Conservation (phyloP, 2,797 vertebrate species). For the Pipistrellus pipistrellus region DNA sequence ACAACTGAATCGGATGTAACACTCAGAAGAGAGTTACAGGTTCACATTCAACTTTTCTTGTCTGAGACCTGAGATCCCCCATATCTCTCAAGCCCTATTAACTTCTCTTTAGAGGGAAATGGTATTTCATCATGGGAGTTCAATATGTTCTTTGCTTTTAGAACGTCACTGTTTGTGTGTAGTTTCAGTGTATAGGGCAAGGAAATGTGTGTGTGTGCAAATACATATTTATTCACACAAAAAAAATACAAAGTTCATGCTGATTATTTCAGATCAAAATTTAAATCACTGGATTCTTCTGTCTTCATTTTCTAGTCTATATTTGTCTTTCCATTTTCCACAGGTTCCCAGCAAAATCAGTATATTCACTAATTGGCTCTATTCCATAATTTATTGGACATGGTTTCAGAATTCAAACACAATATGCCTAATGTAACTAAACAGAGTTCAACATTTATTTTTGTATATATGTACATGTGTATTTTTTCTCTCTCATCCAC, state of each 20-base stretch:
- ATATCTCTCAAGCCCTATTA: background rate
- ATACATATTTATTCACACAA: background rate
- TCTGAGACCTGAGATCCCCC: background rate
- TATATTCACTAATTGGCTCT: background rate
- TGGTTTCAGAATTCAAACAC: constrained; percentile 12
- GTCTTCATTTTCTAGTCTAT: background rate
- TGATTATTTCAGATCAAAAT: background rate
- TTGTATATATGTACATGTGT: background rate
- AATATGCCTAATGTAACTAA: background rate
- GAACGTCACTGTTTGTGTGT: background rate
- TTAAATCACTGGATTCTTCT: background rate
- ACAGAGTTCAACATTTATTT: background rate
- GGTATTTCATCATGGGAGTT: background rate
- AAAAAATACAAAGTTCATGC: background rate
- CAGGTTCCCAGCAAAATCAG: background rate
- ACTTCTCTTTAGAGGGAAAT: background rate
- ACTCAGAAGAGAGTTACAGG: background rate
- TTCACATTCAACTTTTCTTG: background rate
- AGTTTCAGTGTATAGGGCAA: background rate
- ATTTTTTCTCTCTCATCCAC: background rate
- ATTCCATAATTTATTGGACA: background rate
- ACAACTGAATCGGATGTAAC: background rate
- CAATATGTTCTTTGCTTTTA: background rate
- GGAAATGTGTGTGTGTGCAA: background rate
- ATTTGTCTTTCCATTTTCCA: background rate